Percentiles rank a stretch among this genome's conserved stretches.
phyloP scores from a whole-genome alignment of 1,140 invertebrate genomes.

The Drosophila nannoptera region DNA sequence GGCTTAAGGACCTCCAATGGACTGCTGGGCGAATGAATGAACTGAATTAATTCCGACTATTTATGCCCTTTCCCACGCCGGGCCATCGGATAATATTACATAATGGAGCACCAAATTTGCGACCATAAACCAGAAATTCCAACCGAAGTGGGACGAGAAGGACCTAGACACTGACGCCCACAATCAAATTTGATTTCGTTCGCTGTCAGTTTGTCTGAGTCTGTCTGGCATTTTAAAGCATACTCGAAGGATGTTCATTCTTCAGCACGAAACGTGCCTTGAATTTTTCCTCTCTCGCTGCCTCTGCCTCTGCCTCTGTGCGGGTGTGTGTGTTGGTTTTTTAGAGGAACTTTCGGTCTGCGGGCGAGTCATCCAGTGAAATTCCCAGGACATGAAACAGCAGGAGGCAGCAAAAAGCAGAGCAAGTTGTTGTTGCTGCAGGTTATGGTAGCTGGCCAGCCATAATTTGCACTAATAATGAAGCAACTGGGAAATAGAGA shows the following conservation, averaged over 20 bases:
- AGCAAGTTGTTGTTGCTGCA: slow-evolving; percentile 4
- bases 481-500: slow-evolving; percentile 44
- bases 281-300: slow-evolving; percentile 24
- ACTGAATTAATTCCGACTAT: slow-evolving; percentile 11
- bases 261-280: slow-evolving; percentile 24
- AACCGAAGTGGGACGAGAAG: not conserved
- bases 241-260: slow-evolving; percentile 46
- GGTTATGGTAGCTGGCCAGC: slow-evolving; percentile 10
- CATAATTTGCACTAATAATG: slow-evolving; percentile 64
- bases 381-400: slow-evolving; percentile 35
- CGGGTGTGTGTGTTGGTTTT: slow-evolving; percentile 5
- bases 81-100: slow-evolving; percentile 21
- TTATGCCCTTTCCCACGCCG: slow-evolving; percentile 20
- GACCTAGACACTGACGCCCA: slow-evolving; percentile 30
- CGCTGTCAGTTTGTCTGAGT: slow-evolving; percentile 29
- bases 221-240: slow-evolving; percentile 38
- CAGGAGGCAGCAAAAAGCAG: slow-evolving; percentile 29
- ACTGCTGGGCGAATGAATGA: slow-evolving; percentile 11
- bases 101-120: slow-evolving; percentile 40
- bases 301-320: slow-evolving; percentile 2
- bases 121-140: slow-evolving; percentile 21
- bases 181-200: slow-evolving; percentile 48
- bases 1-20: not conserved
- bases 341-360: slow-evolving; percentile 19
- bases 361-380: slow-evolving; percentile 39